phyloP scores from a whole-genome alignment of 2,888 invertebrate species.

The Ecliptopera silaceata region DNA sequence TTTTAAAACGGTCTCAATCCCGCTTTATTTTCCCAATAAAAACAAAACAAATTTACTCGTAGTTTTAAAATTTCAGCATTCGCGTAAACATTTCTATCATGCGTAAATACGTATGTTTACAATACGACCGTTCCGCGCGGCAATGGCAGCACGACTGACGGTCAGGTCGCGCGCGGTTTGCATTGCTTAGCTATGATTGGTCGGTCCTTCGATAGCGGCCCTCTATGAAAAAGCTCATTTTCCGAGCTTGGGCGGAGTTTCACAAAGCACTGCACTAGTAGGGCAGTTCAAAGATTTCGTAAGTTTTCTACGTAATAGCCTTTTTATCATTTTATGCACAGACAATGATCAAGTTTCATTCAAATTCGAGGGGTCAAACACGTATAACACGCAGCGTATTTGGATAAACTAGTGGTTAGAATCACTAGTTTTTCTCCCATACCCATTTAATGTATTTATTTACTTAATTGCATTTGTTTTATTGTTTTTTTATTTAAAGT shows the following conservation, averaged over 20 bases:
- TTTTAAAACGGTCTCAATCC: constrained; percentile 39
- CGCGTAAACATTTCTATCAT: constrained; percentile 60
- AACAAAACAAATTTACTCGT: constrained; percentile 31
- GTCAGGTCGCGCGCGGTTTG: neutral
- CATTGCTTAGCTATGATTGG: constrained; percentile 43
- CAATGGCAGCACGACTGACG: constrained; percentile 57
- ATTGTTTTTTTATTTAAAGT: too few relatives aligned
- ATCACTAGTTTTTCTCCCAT: too few relatives aligned
- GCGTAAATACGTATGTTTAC: neutral
- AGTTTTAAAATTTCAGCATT: constrained; percentile 52
- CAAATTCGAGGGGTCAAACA: too few relatives aligned
- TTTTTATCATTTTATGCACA: too few relatives aligned
- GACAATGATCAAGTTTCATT: too few relatives aligned
- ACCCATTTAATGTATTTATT: too few relatives aligned
- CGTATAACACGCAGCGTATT: too few relatives aligned
- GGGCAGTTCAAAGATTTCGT: constrained; percentile 40
- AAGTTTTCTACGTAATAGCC: too few relatives aligned
- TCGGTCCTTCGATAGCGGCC: constrained; percentile 39
- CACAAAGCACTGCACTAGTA: constrained; percentile 43
- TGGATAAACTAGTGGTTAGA: too few relatives aligned
- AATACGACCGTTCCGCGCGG: constrained; percentile 46
- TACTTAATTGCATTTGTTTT: too few relatives aligned
- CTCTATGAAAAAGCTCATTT: constrained; percentile 56
- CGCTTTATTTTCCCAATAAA: constrained; percentile 11
- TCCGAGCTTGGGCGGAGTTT: constrained; percentile 70